Evolutionary conservation across 2,888 invertebrate species (phyloP), one percentile per base, ranked within the genome.

Genomic region (Timema cristinae): DNA sequence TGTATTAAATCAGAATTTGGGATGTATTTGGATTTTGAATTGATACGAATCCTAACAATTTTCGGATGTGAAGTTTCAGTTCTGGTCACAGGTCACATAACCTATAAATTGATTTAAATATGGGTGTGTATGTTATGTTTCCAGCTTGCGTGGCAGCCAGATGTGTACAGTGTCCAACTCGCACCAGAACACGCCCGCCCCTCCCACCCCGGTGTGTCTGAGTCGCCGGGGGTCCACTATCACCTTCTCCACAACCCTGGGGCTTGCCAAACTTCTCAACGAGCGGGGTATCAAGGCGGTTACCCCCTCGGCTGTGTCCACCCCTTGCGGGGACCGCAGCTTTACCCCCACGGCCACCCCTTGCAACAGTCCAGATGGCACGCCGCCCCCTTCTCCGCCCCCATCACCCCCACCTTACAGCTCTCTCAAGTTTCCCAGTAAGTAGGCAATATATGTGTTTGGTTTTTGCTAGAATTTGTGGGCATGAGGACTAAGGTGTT

Each of bases 301-400:
- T 0, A 90, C 90, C n/a, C 89, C 90, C 7, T 89, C 89, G 66
- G 87, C 88, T 61, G 81, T 88, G 0, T 85, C 87, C 76, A 87
- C 90, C 6, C 90, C 91, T 6, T 73, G 73, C 63, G 88, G 87
- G 50, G 84, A 85, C 4, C 86, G 86, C 75, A 89, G 86, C 79
- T 93, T 87, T 81, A 87, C 92, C 8, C 92, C 94, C 6, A 94
- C 94, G 0, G 93, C 93, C 8, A 95, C 95, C 7, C 95, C 95
- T 2, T 92, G 92, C 79, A 95, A 95, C 81, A 93, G 93, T 79
- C 94, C 94, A 1, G 89, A 90, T 77, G 88, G 88, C n/a, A 82
- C 89, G 50, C 90, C 90, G 0, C 86, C 87, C 0, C 81, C 83
- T 1, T 84, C 86, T 0, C 79, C 86, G 59, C 82, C 85, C 67